Base-by-base conservation (phyloP, 2,888 invertebrate species). In the Chironomus riparius region DNA sequence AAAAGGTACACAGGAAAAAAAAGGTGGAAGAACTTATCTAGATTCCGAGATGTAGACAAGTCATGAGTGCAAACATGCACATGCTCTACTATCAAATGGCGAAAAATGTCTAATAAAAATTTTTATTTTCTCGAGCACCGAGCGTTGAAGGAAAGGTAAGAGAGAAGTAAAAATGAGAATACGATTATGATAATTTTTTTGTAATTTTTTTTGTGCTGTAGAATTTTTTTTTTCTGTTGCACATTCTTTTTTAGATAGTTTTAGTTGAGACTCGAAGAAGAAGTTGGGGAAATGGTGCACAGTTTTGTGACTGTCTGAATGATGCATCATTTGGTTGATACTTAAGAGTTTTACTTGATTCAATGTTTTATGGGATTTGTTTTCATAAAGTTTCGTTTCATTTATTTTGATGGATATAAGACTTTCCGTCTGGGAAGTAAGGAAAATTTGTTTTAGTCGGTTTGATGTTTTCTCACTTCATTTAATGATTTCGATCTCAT, bases 171-270 rank as follows among this genome's bases (percentile, higher is more conserved):
- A 73, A 71, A 47, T 70, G 65, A 73, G 74, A 74, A 74, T 74
- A 74, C 74, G 74, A 74, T 74, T 74, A 74, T 74, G 74, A 74
- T 74, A 74, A 74, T 74, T 74, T 74, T 74, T 38, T 38, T 38
- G 38, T 38, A 38, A 38, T 38, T 38, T 38, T 28, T 38, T 38
- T 38, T 38, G 38, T 72, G 50, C 68, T 12, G 18, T 21, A 21
- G 65, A 21, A 21, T 22, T 22, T 18, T 13, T 18, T 12, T 38
- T 38, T 38, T 71, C 24, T 56, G 50, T 24, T 50, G 72, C 56
- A 73, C 72, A 28, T 71, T 73, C 72, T 48, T 71, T 24, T 69
- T 47, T 71, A 38, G 38, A 38, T 38, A 38, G 38, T 38, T 38
- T 38, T 38, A 38, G 38, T 10, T 38, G 38, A 10, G 7, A 38